Evolutionary conservation across 2,113 vertebrate genomes (phyloP).

Genomic region (Cromileptes altivelis): DNA sequence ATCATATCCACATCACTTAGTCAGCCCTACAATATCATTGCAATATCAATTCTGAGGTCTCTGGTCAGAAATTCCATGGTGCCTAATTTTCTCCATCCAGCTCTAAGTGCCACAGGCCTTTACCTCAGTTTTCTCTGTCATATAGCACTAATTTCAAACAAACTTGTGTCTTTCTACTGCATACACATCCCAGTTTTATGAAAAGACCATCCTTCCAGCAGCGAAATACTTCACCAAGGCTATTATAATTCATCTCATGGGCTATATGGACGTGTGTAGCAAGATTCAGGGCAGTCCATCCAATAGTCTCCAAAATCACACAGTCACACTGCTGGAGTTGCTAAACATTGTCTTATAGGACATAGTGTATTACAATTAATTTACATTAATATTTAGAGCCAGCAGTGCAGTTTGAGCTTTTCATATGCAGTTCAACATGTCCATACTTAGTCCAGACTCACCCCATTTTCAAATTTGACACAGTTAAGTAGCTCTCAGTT

Average conservation of each 20-base stretch:
- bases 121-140: too few species aligned
- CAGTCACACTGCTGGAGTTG: background rate
- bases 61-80: too few species aligned
- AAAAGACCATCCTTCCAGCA: too few species aligned
- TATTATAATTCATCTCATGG: background rate
- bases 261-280: background rate
- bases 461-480: constrained; percentile 46
- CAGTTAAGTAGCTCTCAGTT: constrained; percentile 22
- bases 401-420: constrained; percentile 3
- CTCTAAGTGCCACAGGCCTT: too few species aligned
- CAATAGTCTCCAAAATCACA: background rate
- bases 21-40: too few species aligned
- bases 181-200: too few species aligned
- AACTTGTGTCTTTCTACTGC: too few species aligned
- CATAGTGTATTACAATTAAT: background rate
- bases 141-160: too few species aligned
- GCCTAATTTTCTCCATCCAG: too few species aligned
- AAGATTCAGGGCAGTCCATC: background rate
- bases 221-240: background rate
- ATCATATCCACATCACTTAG: too few species aligned
- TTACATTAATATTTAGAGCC: background rate
- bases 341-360: background rate
- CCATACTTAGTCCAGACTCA: background rate
- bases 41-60: too few species aligned
- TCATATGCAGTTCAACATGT: constrained; percentile 2